Conservation (phyloP, 37 sponge, comb jelly and placozoan species). For the Aphrocallistes beatrix region DNA sequence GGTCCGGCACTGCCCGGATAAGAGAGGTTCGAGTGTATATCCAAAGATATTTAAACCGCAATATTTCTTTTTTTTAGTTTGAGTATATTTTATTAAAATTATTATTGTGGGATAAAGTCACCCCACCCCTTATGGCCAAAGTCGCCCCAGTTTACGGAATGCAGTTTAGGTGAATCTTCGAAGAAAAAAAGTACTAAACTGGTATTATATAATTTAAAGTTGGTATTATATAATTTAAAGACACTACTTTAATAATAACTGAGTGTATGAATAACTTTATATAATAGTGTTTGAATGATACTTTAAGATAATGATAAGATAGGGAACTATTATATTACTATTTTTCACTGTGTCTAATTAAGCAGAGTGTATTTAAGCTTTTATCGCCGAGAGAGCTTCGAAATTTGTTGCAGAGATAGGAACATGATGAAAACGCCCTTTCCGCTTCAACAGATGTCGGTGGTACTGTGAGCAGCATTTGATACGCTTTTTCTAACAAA, state of each 20-base stretch:
- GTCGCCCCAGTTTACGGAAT: too few relatives aligned
- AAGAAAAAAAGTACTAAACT: not conserved
- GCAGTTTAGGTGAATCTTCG: too few relatives aligned
- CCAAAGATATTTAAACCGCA: too few relatives aligned
- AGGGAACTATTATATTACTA: not conserved
- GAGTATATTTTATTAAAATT: too few relatives aligned
- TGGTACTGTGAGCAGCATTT: constrained; percentile 5
- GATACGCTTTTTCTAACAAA: constrained; percentile 12
- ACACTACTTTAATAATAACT: not conserved
- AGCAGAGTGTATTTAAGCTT: not conserved
- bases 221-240: too few relatives aligned
- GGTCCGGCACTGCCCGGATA: too few relatives aligned
- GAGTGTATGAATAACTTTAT: not conserved
- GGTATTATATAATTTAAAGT: not conserved
- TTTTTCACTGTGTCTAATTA: not conserved
- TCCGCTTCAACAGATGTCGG: constrained; percentile 15
- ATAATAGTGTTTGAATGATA: not conserved
- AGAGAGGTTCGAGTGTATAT: too few relatives aligned
- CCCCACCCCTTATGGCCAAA: too few relatives aligned
- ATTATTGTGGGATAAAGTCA: too few relatives aligned
- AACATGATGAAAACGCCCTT: not conserved
- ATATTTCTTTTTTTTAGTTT: too few relatives aligned
- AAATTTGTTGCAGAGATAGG: not conserved
- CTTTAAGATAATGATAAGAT: too few relatives aligned
- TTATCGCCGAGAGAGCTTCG: constrained; percentile 11